phyloP scores from a whole-genome alignment of 2,797 vertebrate genomes.

The Xenops minutus region DNA sequence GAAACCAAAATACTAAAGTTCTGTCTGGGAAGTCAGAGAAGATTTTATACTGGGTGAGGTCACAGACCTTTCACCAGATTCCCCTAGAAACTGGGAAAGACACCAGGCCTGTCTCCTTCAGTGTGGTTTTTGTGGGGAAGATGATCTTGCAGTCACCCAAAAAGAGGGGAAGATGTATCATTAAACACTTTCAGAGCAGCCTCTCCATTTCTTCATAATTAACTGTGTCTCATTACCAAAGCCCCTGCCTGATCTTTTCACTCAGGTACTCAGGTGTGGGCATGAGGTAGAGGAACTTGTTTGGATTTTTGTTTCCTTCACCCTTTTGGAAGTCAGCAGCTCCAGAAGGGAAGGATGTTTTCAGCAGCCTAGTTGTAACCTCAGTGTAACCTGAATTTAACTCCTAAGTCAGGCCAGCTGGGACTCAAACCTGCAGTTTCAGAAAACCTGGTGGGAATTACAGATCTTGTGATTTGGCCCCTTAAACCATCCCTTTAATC shows the following conservation, averaged over 20 bases:
- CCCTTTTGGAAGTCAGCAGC: background rate
- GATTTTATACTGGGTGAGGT: background rate
- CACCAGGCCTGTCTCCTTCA: background rate
- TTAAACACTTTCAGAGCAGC: background rate
- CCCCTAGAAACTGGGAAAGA: background rate
- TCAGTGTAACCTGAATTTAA: background rate
- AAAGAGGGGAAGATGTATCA: background rate
- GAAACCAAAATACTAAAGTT: background rate
- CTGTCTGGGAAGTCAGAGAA: background rate
- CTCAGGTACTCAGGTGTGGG: fast-evolving
- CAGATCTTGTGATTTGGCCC: background rate
- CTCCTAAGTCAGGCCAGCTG: background rate
- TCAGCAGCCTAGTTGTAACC: background rate
- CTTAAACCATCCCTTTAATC: background rate
- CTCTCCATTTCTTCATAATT: background rate
- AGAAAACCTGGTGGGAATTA: background rate
- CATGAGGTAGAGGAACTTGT: background rate
- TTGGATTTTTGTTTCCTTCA: background rate
- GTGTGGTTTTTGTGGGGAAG: background rate
- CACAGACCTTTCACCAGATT: background rate
- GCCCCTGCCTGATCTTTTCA: too few species aligned
- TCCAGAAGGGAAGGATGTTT: background rate
- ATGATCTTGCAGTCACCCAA: background rate
- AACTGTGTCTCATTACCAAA: background rate
- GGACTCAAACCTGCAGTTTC: background rate